A percentile compares a stretch with the other conserved stretches of the same genome.
Evolutionary conservation across 2,888 invertebrate genomes (phyloP).

Genomic region (Kuschelorhynchus macadamiae): DNA sequence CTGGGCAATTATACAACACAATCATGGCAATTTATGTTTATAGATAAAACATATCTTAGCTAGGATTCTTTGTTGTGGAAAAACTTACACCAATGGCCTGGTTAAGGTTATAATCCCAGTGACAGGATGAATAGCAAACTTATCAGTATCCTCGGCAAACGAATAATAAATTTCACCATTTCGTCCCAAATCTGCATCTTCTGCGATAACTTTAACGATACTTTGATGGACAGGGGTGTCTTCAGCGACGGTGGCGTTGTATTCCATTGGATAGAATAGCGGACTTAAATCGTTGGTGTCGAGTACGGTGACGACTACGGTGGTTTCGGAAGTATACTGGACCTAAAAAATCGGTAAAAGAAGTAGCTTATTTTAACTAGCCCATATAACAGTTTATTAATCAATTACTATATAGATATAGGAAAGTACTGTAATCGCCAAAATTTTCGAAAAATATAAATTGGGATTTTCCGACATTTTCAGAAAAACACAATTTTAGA

Average conservation of each 20-base stretch:
- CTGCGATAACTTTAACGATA: slow-evolving; percentile 85
- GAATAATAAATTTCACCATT: slow-evolving; percentile 99
- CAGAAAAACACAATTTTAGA: not conserved
- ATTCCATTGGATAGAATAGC: slow-evolving; percentile 91
- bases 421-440: too few species aligned
- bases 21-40: too few species aligned
- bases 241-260: slow-evolving; percentile 89
- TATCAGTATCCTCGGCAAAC: slow-evolving; percentile 84
- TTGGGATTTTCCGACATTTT: not conserved
- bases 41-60: too few species aligned
- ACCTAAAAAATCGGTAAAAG: slow-evolving; percentile 54
- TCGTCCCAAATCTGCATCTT: slow-evolving; percentile 95
- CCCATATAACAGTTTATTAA: not conserved
- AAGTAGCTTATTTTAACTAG: too few species aligned
- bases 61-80: not conserved
- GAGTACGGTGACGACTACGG: slow-evolving; percentile 80
- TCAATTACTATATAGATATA: not conserved
- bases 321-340: slow-evolving; percentile 79
- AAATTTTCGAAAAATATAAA: too few species aligned
- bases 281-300: slow-evolving; percentile 95
- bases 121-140: slow-evolving; percentile 94
- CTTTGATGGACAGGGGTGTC: slow-evolving; percentile 89
- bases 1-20: too few species aligned
- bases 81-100: slow-evolving; percentile 73
- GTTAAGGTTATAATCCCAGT: slow-evolving; percentile 90